phyloP scores from a whole-genome alignment of 2,797 vertebrate species.

The Oreochromis grahami region DNA sequence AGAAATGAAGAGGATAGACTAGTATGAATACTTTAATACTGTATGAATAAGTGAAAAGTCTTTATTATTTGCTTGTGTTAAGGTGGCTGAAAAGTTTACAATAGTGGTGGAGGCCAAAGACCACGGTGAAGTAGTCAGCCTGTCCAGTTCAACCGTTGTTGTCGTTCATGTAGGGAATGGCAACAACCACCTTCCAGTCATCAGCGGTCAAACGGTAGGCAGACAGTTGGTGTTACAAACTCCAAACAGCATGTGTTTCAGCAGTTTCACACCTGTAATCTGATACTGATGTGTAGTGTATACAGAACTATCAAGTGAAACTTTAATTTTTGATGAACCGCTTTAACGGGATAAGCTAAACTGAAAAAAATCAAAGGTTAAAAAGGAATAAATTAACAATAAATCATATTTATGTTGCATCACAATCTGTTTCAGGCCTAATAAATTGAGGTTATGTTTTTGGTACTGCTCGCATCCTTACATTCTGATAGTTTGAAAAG shows the following conservation, averaged over 20 bases:
- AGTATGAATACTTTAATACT: neutral
- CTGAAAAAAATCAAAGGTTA: neutral
- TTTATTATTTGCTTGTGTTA: neutral
- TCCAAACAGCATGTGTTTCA: neutral
- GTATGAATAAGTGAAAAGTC: neutral
- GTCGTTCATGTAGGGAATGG: slow-evolving; percentile 50
- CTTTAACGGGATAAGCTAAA: too few relatives aligned
- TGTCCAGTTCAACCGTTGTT: slow-evolving; percentile 64
- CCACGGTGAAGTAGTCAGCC: slow-evolving; percentile 48
- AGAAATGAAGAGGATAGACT: neutral
- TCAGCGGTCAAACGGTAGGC: slow-evolving; percentile 55
- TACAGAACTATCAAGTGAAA: neutral
- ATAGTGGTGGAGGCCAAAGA: slow-evolving; percentile 69
- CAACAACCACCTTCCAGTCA: slow-evolving; percentile 61
- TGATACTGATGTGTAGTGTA: accelerated
- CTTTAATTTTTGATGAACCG: too few relatives aligned
- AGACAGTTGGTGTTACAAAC: neutral
- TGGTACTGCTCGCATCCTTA: too few relatives aligned
- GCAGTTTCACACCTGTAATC: accelerated
- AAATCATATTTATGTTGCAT: too few relatives aligned
- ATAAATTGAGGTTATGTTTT: too few relatives aligned
- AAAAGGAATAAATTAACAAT: too few relatives aligned
- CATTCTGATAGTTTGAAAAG: too few relatives aligned
- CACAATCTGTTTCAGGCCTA: too few relatives aligned
- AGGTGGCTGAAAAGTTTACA: slow-evolving; percentile 54